These are phyloP conservation scores for Istiophorus platypterus DNA, from an alignment of 2,113 vertebrate genomes.

Conservation along the genomic window DNA sequence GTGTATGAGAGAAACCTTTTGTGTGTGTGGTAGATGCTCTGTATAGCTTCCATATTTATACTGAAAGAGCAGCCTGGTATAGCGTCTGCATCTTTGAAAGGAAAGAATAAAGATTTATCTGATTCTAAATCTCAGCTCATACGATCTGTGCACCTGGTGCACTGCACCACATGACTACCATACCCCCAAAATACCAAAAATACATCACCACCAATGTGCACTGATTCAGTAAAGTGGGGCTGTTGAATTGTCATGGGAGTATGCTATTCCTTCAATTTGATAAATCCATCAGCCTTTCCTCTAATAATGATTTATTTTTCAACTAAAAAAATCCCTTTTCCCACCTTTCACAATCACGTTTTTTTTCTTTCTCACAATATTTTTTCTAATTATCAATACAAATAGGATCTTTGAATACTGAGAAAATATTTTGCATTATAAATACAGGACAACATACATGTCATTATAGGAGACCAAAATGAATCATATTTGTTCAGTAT, in stretches of 20 bases:
- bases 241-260: conserved; percentile 10
- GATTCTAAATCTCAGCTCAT: conserved; percentile 34
- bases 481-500: conserved; percentile 15
- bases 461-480: neutral
- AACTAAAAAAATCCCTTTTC: neutral
- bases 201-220: conserved; percentile 35
- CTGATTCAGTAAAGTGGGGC: conserved; percentile 26
- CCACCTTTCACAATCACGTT: neutral
- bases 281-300: conserved; percentile 22
- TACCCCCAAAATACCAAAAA: conserved; percentile 50
- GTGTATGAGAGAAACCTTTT: conserved; percentile 23
- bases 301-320: neutral
- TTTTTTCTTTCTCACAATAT: neutral
- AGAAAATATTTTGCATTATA: too few species aligned
- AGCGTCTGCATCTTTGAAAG: conserved; percentile 29
- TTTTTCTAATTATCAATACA: neutral
- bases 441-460: too few species aligned
- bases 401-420: neutral
- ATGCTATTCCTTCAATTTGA: neutral
- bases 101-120: conserved; percentile 21
- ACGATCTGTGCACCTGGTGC: conserved; percentile 48
- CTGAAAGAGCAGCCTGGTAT: conserved; percentile 15
- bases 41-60: conserved; percentile 38
- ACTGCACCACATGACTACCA: conserved; percentile 42
- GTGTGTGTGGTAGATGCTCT: conserved; percentile 20